phyloP scores from a whole-genome alignment of 1,140 invertebrate species.

The Drosophila insularis region DNA sequence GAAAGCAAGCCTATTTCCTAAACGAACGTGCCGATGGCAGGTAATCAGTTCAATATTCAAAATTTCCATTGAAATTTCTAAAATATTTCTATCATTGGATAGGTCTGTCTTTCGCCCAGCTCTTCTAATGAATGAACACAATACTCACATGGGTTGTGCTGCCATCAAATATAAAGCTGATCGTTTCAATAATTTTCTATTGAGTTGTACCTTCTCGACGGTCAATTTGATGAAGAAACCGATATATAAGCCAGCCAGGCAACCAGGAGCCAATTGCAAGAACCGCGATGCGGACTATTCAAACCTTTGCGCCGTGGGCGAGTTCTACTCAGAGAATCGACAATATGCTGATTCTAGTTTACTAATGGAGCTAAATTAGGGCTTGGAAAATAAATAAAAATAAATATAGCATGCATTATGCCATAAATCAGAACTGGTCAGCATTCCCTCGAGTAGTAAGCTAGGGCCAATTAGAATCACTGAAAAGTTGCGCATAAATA shows the following conservation, averaged over 20 bases:
- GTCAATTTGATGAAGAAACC: constrained; percentile 17
- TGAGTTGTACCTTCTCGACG: constrained; percentile 43
- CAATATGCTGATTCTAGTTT: not conserved
- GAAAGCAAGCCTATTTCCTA: not conserved
- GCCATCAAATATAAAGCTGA: not conserved
- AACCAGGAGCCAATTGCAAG: constrained; percentile 21
- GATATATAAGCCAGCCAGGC: constrained; percentile 18
- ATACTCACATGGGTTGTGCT: constrained; percentile 45
- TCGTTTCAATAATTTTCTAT: not conserved
- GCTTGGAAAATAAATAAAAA: not conserved
- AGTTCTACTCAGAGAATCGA: constrained; percentile 25
- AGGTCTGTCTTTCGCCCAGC: constrained; percentile 6
- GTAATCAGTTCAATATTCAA: not conserved
- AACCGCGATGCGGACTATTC: constrained; percentile 14
- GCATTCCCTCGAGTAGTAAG: not conserved
- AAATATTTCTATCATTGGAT: not conserved
- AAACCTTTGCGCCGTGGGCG: constrained; percentile 36
- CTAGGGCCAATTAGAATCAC: not conserved
- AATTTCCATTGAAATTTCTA: too few relatives aligned
- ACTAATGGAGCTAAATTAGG: not conserved
- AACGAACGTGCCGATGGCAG: not conserved
- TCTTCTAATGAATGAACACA: constrained; percentile 49
- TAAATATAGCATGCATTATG: constrained; percentile 9
- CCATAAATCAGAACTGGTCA: constrained; percentile 19
- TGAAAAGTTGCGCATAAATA: constrained; percentile 30